A percentile compares a stretch with the other conserved stretches of the same genome.
Evolutionary conservation across 2,888 invertebrate species (phyloP).

Genomic region (Conchocele bisecta): DNA sequence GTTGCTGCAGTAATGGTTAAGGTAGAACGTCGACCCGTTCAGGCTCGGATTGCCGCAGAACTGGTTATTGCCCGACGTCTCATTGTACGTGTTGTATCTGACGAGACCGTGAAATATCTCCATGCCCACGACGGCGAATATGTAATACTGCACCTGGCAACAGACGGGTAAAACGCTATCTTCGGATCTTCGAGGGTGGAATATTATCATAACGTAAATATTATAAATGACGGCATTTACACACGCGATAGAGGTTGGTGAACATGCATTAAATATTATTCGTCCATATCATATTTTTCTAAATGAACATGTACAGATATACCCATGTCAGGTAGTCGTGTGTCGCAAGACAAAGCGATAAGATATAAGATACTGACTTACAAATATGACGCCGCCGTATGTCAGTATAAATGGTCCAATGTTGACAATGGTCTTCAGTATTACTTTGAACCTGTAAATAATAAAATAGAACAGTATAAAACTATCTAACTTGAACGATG

Average conservation of each 20-base stretch:
- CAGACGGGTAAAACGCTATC: background rate
- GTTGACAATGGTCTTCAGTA: slow-evolving; percentile 83
- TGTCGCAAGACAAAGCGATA: too few relatives aligned
- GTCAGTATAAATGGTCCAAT: slow-evolving; percentile 83
- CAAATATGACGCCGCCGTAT: slow-evolving; percentile 83
- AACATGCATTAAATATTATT: too few relatives aligned
- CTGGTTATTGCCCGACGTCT: slow-evolving; percentile 36
- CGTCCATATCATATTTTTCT: too few relatives aligned
- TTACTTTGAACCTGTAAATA: slow-evolving; percentile 81
- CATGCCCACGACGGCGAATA: slow-evolving; percentile 84
- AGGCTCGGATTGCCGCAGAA: slow-evolving; percentile 81
- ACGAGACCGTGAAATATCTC: slow-evolving; percentile 82
- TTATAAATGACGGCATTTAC: too few relatives aligned
- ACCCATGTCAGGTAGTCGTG: too few relatives aligned
- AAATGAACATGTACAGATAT: too few relatives aligned
- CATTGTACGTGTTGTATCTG: slow-evolving; percentile 74
- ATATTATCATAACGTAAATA: background rate
- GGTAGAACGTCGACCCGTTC: slow-evolving; percentile 81
- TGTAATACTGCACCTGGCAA: slow-evolving; percentile 83
- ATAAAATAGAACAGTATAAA: too few relatives aligned
- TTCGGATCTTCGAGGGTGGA: background rate
- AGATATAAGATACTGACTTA: too few relatives aligned
- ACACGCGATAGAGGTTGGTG: too few relatives aligned
- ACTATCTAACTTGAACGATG: too few relatives aligned
- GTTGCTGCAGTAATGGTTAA: slow-evolving; percentile 83